Percentiles rank a stretch among this genome's conserved stretches.
Conservation (phyloP, 1,140 invertebrate genomes). For the Heterodera carotae region DNA sequence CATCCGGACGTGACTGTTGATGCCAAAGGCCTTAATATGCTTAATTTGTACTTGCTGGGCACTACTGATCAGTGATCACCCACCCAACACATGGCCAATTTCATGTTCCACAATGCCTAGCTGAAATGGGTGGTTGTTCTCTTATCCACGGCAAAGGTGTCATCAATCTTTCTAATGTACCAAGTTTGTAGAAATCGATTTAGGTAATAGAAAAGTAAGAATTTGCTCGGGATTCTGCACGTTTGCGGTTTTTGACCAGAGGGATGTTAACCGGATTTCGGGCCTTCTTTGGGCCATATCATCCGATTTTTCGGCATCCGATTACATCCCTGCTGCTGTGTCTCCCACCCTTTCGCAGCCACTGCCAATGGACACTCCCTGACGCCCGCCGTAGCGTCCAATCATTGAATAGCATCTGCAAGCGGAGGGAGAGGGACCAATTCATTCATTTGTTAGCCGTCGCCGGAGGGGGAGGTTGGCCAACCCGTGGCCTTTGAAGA, state of each 20-base stretch:
- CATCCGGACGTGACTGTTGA: constrained; percentile 67
- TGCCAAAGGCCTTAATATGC: constrained; percentile 60
- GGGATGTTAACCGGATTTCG: too few species aligned
- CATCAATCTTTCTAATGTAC: too few species aligned
- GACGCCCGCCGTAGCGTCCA: constrained; percentile 60
- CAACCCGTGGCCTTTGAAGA: constrained; percentile 63
- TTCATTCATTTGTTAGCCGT: too few species aligned
- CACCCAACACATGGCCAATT: constrained; percentile 68
- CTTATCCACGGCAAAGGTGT: too few species aligned
- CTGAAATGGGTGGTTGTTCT: constrained; percentile 42
- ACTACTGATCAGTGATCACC: too few species aligned
- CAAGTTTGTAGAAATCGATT: too few species aligned
- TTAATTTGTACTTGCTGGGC: constrained; percentile 65
- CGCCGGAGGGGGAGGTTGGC: neutral
- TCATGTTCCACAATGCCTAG: constrained; percentile 66
- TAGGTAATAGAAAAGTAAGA: too few species aligned
- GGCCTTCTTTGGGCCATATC: too few species aligned
- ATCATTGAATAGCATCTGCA: constrained; percentile 64
- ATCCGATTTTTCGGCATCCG: too few species aligned
- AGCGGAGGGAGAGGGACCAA: neutral
- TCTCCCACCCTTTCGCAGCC: constrained; percentile 56
- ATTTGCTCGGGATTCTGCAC: too few species aligned
- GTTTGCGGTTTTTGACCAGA: too few species aligned
- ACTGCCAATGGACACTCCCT: constrained; percentile 62
- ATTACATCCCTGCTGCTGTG: neutral